Base-by-base conservation (phyloP, 2,888 invertebrate species). In the Phaedon cochleariae region DNA sequence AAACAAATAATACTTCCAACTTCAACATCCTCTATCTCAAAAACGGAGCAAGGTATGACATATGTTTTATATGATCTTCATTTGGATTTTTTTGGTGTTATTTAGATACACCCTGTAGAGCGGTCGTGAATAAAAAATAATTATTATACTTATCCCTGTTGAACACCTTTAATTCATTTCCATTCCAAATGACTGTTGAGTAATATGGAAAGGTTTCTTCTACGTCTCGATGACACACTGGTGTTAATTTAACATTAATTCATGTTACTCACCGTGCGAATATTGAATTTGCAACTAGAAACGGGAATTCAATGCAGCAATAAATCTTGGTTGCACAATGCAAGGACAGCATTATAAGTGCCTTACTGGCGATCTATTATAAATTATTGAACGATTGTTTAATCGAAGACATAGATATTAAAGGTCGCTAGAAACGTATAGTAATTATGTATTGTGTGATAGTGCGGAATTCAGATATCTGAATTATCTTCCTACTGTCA, bases 281-380 rank as follows among this genome's bases (percentile, higher is more conserved):
- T 49, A 57, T 63, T 58, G 49, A 48, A 63, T 63, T 61, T 45
- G 53, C 54, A 46, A 48, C 54, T 31, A 54, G 7, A 54, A 61
- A 61, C 54, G 29, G 22, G 48, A 53, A 54, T 34, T 53, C 61
- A 54, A 61, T 53, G 54, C 53, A 18, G 18, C 60, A 53, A 70
- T 74, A 72, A 73, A 74, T 74, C 74, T 69, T 64, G 17, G 37
- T 15, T 46, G 57, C 68, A 74, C 74, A 74, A 74, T 74, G 73
- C 73, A 74, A 74, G 74, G 74, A 70, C 74, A 74, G 41, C 57
- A 64, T 68, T 68, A 64, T 59, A 51, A 53, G 65, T 62, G 60
- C 68, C 63, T 68, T 64, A 66, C 54, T 41, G 57, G 59, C 62
- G 58, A 64, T 68, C 62, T 66, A 64, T 62, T 59, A 70, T 68